phyloP scores from a whole-genome alignment of 2,113 vertebrate species.

The Proteles cristata region DNA sequence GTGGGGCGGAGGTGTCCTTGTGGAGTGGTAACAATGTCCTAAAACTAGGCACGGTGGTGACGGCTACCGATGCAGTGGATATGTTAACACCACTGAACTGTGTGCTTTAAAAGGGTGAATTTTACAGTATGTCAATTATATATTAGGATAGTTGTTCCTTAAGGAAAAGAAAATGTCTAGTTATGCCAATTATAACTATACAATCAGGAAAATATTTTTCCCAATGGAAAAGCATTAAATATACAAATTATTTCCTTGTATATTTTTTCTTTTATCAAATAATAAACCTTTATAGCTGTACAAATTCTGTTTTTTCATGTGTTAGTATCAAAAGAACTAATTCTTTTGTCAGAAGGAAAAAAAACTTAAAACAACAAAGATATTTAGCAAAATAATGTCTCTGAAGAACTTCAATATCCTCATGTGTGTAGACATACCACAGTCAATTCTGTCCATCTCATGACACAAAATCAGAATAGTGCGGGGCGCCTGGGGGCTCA shows the following conservation, averaged over 20 bases:
- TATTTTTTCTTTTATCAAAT: background rate
- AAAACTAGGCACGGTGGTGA: background rate
- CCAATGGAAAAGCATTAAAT: slow-evolving; percentile 34
- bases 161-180: background rate
- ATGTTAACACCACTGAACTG: background rate
- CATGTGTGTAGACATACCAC: background rate
- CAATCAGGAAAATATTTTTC: background rate
- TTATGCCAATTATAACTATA: background rate
- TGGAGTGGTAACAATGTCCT: background rate
- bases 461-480: background rate
- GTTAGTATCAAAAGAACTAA: background rate
- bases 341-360: background rate
- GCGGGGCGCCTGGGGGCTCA: too few relatives aligned
- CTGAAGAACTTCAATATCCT: background rate
- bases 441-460: background rate
- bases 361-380: slow-evolving; percentile 35
- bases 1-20: background rate
- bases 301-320: slow-evolving; percentile 28
- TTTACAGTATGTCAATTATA: background rate
- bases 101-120: background rate
- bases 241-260: background rate
- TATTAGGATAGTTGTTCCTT: background rate
- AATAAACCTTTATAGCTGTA: background rate
- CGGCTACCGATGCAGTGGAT: background rate
- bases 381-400: background rate